Evolutionary conservation across 2,797 vertebrate species (phyloP).

Genomic region (Sphenopsis melanotis): DNA sequence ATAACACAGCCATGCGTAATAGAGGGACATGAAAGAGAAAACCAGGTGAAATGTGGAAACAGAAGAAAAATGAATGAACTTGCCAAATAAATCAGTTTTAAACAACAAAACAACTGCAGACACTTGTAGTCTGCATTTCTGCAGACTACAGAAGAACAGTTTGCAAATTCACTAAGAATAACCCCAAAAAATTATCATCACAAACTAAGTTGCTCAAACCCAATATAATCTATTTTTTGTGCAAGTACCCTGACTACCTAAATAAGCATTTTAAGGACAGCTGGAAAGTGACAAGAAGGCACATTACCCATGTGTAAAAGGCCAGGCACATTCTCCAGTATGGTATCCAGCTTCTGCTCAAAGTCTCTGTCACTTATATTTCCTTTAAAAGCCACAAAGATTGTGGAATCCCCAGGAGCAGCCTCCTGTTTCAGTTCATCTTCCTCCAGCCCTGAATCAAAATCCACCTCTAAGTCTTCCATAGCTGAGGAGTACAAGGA

Average conservation of each 20-base stretch:
- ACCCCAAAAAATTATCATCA: not conserved
- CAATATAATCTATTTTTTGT: not conserved
- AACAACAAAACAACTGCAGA: not conserved
- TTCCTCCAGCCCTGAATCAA: conserved; percentile 88
- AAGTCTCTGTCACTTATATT: conserved; percentile 93
- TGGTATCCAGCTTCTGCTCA: conserved; percentile 83
- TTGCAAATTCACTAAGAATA: not conserved
- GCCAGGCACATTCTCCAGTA: conserved; percentile 86
- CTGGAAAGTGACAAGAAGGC: not conserved
- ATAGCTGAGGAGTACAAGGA: conserved; percentile 77
- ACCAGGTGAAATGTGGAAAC: not conserved
- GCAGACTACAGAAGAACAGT: not conserved
- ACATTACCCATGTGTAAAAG: conserved; percentile 89
- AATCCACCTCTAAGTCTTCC: conserved; percentile 80
- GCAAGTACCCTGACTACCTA: not conserved
- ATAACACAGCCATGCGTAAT: not conserved
- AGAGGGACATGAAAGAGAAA: not conserved
- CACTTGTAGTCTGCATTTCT: not conserved
- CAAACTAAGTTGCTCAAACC: not conserved
- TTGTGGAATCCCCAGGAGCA: conserved; percentile 79
- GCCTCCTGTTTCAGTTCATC: conserved; percentile 75
- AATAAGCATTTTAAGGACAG: not conserved
- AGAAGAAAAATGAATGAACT: not conserved
- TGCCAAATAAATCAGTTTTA: not conserved
- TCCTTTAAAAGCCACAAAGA: conserved; percentile 93